Conservation (phyloP, 2,113 vertebrate species). For the Leucopsar rothschildi region DNA sequence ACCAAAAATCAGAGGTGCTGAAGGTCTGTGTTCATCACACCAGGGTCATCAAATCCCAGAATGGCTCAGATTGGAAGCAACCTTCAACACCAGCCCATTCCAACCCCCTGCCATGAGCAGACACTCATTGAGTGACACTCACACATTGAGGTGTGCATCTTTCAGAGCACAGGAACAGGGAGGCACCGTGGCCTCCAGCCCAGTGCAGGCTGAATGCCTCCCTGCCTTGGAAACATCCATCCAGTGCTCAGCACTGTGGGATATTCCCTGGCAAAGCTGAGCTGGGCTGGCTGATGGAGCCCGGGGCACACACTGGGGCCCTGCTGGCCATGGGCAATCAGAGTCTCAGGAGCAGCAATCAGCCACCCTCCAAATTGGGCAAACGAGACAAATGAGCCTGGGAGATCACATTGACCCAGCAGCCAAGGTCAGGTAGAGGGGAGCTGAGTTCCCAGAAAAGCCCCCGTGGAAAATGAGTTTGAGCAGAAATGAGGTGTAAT, state of each 20-base stretch:
- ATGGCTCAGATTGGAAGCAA: neutral
- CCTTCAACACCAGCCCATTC: neutral
- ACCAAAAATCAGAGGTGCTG: neutral
- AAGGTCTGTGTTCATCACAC: neutral
- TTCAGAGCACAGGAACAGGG: neutral
- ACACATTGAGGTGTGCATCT: fast-evolving
- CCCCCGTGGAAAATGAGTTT: neutral
- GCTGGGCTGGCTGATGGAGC: neutral
- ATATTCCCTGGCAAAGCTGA: neutral
- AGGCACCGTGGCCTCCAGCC: neutral
- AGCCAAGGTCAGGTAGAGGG: slow-evolving; percentile 41
- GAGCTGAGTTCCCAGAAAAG: neutral
- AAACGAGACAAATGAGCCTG: neutral
- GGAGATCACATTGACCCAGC: neutral
- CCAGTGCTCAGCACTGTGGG: neutral
- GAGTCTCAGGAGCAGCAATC: neutral
- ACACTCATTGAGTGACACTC: neutral
- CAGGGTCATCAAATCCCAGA: neutral
- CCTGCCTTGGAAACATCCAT: fast-evolving
- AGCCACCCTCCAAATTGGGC: neutral
- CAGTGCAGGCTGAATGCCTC: fast-evolving
- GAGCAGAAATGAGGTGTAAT: neutral
- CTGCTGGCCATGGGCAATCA: neutral
- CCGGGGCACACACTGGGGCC: neutral
- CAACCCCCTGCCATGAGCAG: neutral